Conservation (phyloP, 2,113 vertebrate species). For the Gallinago jamesoni region DNA sequence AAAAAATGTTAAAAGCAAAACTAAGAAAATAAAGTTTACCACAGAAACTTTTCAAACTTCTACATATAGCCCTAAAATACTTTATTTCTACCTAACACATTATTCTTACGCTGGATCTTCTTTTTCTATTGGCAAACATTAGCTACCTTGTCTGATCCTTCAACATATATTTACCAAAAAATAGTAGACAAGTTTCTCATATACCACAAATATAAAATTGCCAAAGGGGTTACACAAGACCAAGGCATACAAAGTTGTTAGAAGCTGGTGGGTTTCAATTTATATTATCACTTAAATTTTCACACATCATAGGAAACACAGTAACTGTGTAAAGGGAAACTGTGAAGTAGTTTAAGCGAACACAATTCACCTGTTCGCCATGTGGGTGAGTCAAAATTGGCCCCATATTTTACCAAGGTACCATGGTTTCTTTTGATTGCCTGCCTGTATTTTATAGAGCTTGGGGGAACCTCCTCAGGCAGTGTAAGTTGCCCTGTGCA, state of each 20-base stretch:
- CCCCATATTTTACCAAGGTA: neutral
- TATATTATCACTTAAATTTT: neutral
- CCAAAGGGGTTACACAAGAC: neutral
- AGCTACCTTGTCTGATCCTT: neutral
- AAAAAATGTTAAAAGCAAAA: neutral
- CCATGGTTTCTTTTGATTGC: neutral
- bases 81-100: neutral
- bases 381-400: neutral
- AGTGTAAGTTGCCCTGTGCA: neutral
- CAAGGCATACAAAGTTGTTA: neutral
- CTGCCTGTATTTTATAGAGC: neutral
- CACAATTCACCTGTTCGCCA: neutral
- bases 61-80: neutral
- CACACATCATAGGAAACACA: neutral
- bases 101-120: neutral
- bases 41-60: neutral
- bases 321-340: neutral
- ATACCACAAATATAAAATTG: neutral
- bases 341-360: neutral
- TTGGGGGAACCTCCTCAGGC: neutral
- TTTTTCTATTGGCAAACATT: neutral
- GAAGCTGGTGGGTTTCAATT: neutral
- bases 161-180: neutral
- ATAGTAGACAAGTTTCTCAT: neutral
- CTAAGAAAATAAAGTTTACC: neutral